Conservation (phyloP, 1,140 invertebrate genomes). For the Drosophila sp. region DNA sequence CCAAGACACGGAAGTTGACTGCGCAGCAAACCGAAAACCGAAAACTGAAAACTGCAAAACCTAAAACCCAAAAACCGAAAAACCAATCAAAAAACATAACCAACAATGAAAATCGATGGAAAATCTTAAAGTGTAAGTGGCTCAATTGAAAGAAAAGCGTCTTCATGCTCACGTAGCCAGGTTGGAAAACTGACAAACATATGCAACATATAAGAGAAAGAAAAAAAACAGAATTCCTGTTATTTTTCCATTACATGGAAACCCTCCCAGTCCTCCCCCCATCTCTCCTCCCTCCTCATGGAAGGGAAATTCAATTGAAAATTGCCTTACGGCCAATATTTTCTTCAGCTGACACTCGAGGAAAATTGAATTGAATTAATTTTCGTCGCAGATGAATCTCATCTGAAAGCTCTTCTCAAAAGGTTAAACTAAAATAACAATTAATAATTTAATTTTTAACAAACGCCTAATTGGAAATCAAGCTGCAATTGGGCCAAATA, state of each 20-base stretch:
- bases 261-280: not conserved
- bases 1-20: conserved; percentile 56
- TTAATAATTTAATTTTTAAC: conserved; percentile 32
- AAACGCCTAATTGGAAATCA: conserved; percentile 27
- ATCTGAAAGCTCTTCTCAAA: not conserved
- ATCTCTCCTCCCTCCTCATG: not conserved
- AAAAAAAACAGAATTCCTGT: not conserved
- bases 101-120: conserved; percentile 45
- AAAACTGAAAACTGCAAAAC: conserved; percentile 21
- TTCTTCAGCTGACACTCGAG: conserved; percentile 18
- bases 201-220: conserved; percentile 26
- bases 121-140: conserved; percentile 73
- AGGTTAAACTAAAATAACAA: not conserved
- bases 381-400: conserved; percentile 8
- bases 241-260: conserved; percentile 15
- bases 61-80: conserved; percentile 8
- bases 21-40: conserved; percentile 39
- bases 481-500: not conserved
- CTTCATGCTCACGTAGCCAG: conserved; percentile 46
- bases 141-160: conserved; percentile 49
- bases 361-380: conserved; percentile 60
- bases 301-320: conserved; percentile 57
- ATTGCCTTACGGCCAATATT: conserved; percentile 35
- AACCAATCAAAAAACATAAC: conserved; percentile 34
- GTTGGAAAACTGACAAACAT: conserved; percentile 51